Conservation (phyloP, 2,113 vertebrate species). For the Oncorhynchus kisutch region DNA sequence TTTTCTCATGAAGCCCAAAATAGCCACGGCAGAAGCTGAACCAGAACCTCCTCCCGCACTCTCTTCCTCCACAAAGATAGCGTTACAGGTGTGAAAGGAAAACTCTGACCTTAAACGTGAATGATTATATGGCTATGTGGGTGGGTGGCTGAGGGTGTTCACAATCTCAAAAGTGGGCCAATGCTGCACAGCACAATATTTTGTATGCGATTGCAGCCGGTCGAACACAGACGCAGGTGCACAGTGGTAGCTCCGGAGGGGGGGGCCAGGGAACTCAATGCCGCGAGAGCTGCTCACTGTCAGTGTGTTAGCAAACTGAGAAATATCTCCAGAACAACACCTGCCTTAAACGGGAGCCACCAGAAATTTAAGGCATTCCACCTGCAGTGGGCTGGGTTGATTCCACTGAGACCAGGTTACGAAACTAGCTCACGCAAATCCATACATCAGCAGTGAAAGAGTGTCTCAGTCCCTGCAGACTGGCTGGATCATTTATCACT, state of each 20-base stretch:
- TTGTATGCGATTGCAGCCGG: not conserved
- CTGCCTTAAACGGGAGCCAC: conserved; percentile 5
- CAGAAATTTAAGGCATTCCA: not conserved
- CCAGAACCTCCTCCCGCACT: conserved; percentile 1
- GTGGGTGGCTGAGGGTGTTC: not conserved
- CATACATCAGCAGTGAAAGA: not conserved
- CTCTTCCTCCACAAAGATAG: conserved; percentile 3
- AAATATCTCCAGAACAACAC: conserved; percentile 13
- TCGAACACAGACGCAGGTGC: not conserved
- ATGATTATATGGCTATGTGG: not conserved
- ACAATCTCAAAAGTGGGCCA: not conserved
- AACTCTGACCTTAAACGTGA: not conserved
- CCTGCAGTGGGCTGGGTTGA: not conserved
- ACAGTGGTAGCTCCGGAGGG: not conserved
- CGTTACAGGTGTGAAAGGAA: conserved; percentile 19
- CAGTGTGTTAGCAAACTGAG: conserved; percentile 18
- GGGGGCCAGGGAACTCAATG: conserved; percentile 15
- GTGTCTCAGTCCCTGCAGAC: not conserved
- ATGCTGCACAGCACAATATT: not conserved
- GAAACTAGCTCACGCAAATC: not conserved
- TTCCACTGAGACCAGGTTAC: not conserved
- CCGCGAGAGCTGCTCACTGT: not conserved
- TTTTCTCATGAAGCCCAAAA: conserved; percentile 42
- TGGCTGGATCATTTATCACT: not conserved
- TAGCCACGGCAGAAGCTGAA: conserved; percentile 22